phyloP scores from a whole-genome alignment of 92 coral and sea anemone genomes.

The Umimayanthus chanpuru region DNA sequence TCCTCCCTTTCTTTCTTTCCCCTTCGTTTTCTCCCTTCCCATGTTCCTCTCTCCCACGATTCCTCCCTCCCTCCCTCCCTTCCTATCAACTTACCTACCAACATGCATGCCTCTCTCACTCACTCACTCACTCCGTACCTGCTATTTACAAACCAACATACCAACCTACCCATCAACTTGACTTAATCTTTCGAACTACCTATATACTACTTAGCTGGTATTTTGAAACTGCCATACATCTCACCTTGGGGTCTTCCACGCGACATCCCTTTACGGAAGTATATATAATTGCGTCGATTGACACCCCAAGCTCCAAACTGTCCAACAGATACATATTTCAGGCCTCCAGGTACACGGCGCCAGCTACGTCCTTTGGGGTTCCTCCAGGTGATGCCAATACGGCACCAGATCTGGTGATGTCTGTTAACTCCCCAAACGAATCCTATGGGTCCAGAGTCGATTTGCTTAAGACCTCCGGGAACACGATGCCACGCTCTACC shows the following conservation, averaged over 20 bases:
- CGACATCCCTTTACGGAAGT: constrained; percentile 25
- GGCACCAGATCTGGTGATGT: constrained; percentile 27
- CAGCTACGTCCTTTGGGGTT: constrained; percentile 23
- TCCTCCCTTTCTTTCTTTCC: not conserved
- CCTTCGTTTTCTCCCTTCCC: no score
- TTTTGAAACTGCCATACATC: no score
- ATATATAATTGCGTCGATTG: constrained; percentile 10
- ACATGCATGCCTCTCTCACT: no score
- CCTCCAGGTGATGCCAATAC: constrained; percentile 29
- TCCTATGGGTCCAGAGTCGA: constrained; percentile 36
- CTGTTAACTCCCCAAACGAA: constrained; percentile 24
- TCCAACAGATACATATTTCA: constrained; percentile 34
- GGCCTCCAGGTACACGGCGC: constrained; percentile 12
- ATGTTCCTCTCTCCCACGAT: no score
- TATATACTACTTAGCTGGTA: not conserved
- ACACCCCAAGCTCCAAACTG: constrained; percentile 35
- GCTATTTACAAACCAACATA: not conserved
- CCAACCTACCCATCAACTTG: no score
- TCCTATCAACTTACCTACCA: not conserved
- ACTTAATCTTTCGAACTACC: not conserved
- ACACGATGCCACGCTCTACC: constrained; percentile 12
- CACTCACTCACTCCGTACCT: no score
- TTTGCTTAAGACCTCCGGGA: constrained; percentile 33
- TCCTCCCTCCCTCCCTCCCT: no score
- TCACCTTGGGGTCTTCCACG: constrained; percentile 37